Evolutionary conservation across 2,113 vertebrate species (phyloP), one percentile per base, ranked within the genome.

Genomic region (Rhinopomastus cyanomelas): DNA sequence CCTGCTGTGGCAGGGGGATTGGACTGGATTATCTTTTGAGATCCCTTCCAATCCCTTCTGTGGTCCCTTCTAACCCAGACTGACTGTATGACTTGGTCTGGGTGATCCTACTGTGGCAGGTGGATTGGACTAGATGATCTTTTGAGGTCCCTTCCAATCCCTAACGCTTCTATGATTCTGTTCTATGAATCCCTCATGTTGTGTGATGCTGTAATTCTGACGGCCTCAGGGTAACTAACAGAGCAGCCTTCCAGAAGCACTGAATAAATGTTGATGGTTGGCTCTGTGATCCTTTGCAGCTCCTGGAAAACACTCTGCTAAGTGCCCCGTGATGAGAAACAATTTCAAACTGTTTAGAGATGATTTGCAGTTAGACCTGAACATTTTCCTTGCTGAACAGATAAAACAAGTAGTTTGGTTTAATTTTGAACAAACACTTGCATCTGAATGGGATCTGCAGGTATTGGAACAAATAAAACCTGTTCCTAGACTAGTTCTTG

Each of bases 401-500:
- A 82, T 89, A 92, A 85, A 91, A 56, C 66, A 60, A 77, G 12
- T 64, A 44, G 39, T 78, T 91, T 65, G 65, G 88, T 84, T 90
- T 88, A 68, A 73, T 86, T 92, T 42, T 76, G 83, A 79, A 59
- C 69, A 69, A 84, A 20, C 2, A 0, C 51, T 91, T 86, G 81
- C 88, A 36, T 75, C 71, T 71, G 68, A 86, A 81, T 81, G 55
- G 65, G 72, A 91, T 73, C 82, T 92, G 75, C 44, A 72, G 91
- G 66, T 81, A 86, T 90, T 69, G 91, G 85, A 86, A 76, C 83
- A 91, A 91, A 94, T 90, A 94, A 89, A 94, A 92, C 89, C 71
- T 73, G 84, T 81, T 95, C 80, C 69, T 84, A 32, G 77, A 86
- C 73, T 57, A 78, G 82, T 91, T 90, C 83, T 90, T 84, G 62